These are phyloP conservation scores for Scaptomyza tumidula DNA, from an alignment of 2,888 invertebrate species.

Conservation along the genomic window DNA sequence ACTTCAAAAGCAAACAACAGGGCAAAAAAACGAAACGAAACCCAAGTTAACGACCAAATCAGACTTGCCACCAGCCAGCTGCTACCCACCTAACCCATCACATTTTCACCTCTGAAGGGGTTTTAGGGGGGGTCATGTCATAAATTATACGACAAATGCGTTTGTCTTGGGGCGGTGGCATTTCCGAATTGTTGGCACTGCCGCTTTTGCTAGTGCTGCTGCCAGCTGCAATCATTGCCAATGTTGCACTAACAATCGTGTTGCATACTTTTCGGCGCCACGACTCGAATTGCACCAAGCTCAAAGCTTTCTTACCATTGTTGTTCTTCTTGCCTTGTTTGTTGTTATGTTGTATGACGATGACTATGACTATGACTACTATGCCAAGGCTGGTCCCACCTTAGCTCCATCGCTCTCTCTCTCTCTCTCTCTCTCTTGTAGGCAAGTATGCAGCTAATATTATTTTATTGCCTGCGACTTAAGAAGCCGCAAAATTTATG, in stretches of 20 bases:
- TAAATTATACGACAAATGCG: constrained; percentile 79
- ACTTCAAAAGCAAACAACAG: constrained; percentile 45
- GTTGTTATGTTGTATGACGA: constrained; percentile 13
- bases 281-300: constrained; percentile 2
- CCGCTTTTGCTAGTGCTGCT: constrained; percentile 33
- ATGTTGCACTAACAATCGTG: constrained; percentile 68
- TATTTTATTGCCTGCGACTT: constrained; percentile 81
- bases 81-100: constrained; percentile 1
- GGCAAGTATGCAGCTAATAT: constrained; percentile 77
- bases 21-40: constrained; percentile 5
- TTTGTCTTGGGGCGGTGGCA: constrained; percentile 65
- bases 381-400: not conserved
- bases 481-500: constrained; percentile 81
- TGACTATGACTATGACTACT: constrained; percentile 5
- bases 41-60: constrained; percentile 63
- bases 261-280: constrained; percentile 72
- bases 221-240: constrained; percentile 74
- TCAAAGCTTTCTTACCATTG: not conserved
- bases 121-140: constrained; percentile 54
- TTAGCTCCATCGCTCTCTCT: no score
- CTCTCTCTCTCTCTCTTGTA: not conserved
- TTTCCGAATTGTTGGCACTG: constrained; percentile 45
- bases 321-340: not conserved
- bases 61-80: constrained; percentile 60
- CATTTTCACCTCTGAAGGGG: constrained; percentile 14